Evolutionary conservation across 2,113 vertebrate species (phyloP), one percentile per base, ranked within the genome.

Genomic region (Pollachius pollachius): DNA sequence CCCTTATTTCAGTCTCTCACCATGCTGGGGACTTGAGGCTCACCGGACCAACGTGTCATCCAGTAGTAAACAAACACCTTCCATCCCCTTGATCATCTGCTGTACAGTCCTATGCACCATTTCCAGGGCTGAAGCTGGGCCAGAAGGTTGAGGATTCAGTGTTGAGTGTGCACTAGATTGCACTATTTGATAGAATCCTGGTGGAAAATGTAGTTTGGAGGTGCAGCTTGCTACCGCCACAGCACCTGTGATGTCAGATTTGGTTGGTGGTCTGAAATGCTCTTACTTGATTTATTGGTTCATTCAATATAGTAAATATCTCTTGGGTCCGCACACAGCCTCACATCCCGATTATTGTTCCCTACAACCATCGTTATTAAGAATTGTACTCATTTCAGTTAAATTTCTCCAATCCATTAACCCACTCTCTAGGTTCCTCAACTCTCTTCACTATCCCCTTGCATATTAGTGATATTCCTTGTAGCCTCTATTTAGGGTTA

Each of bases 1-100:
- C 18, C 18, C 17, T 19, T 21, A 19, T 19, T 19, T 19, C 15
- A 74, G 19, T 65, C 67, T 63, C 61, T 16, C 61, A 64, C 69
- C 54, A 12, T 69, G 62, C 15, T 69, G 62, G 8, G 15, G 7
- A 3, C 34, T 74, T 60, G 66, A 48, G 9, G 15, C 5, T 2
- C 70, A 63, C 61, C 61, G 30, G 11, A 62, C 61, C 2, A 62
- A 23, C 23, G 30, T 11, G 6, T 62, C 21, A 15, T 62, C 61
- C 1, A 65, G 27, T 6, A 72, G 65, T 4, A 66, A 54, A n/a
- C 64, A n/a, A n/a, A n/a, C n/a, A n/a, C n/a, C n/a, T n/a, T n/a
- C 34, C 8, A 73, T 68, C 15, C 65, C 58, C 5, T 69, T 18
- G 41, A 60, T 66, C 9, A 66, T 11, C 11, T 75, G 63, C n/a